Base-by-base conservation (phyloP, 2,797 vertebrate genomes). In the Orestias chungarensis region DNA sequence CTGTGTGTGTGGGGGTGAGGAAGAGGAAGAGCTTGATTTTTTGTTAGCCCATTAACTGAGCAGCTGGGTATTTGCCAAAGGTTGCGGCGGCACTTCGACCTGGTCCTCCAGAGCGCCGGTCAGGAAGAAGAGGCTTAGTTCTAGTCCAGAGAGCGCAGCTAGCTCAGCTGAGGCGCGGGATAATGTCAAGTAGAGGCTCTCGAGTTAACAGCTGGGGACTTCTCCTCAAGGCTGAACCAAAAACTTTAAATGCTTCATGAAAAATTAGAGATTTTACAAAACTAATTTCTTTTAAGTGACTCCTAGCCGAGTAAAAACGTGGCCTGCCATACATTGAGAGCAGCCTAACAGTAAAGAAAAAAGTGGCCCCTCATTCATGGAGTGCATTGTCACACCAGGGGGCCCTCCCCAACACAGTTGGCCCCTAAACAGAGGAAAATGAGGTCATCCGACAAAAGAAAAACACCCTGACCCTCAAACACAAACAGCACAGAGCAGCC, bases 11-110 rank as follows among this genome's bases (percentile, higher is more conserved):
- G 12, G 7, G 27, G 7, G 27, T n/a, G n/a, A 70, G 55, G 68
- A 52, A 66, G 44, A 40, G 74, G 64, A 65, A 62, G 47, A 59
- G 72, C 82, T 73, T 17, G 27, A 40, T 62, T 85, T 87, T 91
- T 91, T 93, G 91, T 88, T 90, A 88, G 82, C 73, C 85, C 86
- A 86, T 89, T 89, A 89, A 79, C 73, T 73, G 70, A 59, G 80
- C 64, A 61, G 75, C 73, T 80, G 83, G 79, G 49, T 86, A 82
- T 89, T 91, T 90, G 86, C 87, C 89, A 87, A 88, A 88, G 86
- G 83, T 70, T 81, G 79, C 44, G 64, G n/a, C 55, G 73, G n/a
- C 15, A 52, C 82, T 70, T 75, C 79, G 72, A 55, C 61, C 64
- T 52, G 8, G 35, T 40, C 73, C 71, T 71, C 64, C 62, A 66